Base-by-base conservation (phyloP, 2,797 vertebrate species). In the Malacoraja senta region DNA sequence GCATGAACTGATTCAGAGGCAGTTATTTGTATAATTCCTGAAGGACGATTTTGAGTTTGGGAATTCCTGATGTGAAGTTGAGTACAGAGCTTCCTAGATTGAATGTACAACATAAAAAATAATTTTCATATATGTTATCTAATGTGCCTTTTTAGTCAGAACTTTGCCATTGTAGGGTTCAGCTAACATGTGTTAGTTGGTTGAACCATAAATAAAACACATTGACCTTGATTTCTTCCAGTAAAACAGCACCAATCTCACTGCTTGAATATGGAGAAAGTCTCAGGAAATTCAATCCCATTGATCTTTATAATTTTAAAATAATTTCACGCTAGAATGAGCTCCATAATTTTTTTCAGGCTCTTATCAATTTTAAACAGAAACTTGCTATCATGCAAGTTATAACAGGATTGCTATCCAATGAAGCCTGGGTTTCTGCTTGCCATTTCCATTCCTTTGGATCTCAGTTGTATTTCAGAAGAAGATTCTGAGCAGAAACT, bases 31-130 rank as follows among this genome's bases (percentile, higher is more conserved):
- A 17, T 53, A n/a, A 92, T 29, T 72, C 38, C 71, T 92, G 24
- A 58, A 44, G 26, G 71, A 92, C 35, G 1, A 58, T 44, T 74
- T 76, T 29, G 15, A 92, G 71, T 76, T 38, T 74, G 71, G 12
- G 90, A 44, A 76, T 72, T 92, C 90, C 26, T 92, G 71, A 92
- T 92, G 35, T 92, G 38, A 74, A 91, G 38, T 38, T 74, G 24
- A 72, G 26, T 91, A 53, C 90, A 53, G 38, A 72, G 35, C 24
- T 24, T 38, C 9, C 38, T 53, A 72, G 35, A 12, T 91, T 91
- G 71, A 91, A 53, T 26, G 32, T 91, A 91, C 26, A 29, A 74
- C 90, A 9, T 91, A 38, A 91, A 38, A 15, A 78, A 78, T 35
- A 24, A 7, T 65, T 65, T 65, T 35, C 63, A 53, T 53, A 26